Percentiles rank a stretch among this genome's conserved stretches.
phyloP scores from a whole-genome alignment of 1,140 invertebrate genomes.

The Wasmannia auropunctata region DNA sequence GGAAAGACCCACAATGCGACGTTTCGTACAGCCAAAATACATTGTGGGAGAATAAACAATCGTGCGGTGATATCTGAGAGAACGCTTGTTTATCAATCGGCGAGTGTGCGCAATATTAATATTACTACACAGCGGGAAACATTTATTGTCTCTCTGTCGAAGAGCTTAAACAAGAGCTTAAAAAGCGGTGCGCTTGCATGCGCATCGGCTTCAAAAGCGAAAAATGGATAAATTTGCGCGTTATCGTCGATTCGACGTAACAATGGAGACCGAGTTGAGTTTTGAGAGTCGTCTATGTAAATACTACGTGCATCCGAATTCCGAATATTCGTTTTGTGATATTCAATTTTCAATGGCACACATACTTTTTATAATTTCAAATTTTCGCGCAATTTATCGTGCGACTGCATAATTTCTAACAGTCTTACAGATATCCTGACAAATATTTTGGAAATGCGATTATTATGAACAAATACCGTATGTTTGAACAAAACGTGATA shows the following conservation, averaged over 20 bases:
- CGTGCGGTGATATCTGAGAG: background rate
- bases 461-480: no score
- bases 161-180: constrained; percentile 18
- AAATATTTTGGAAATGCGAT: background rate
- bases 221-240: constrained; percentile 3
- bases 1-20: background rate
- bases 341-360: background rate
- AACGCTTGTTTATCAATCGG: background rate
- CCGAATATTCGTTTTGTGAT: background rate
- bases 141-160: background rate
- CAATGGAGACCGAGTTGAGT: background rate
- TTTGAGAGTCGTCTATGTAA: background rate
- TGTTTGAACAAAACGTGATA: background rate
- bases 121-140: background rate
- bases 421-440: background rate
- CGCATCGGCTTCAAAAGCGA: background rate
- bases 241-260: background rate
- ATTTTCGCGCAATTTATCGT: background rate
- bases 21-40: background rate
- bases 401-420: background rate
- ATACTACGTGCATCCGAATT: background rate
- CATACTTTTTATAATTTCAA: background rate
- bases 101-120: background rate
- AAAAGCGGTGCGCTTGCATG: background rate
- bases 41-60: background rate